These are phyloP conservation scores for Andrena minutula DNA, from an alignment of 2,888 invertebrate genomes.

Conservation along the genomic window DNA sequence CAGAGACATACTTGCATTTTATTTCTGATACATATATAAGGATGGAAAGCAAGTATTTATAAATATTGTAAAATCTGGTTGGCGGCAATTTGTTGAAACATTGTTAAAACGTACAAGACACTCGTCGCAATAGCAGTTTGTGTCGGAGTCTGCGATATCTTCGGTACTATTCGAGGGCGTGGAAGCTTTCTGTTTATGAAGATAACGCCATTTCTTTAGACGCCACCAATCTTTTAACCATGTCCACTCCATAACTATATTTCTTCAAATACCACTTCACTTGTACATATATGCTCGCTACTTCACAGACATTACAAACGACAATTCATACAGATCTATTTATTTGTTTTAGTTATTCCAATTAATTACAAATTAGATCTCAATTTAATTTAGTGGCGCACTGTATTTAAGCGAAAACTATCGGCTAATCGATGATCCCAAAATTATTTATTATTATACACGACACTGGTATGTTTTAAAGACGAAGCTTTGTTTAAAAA, in stretches of 20 bases:
- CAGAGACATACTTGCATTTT: not conserved
- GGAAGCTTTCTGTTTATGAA: constrained; percentile 67
- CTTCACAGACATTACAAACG: not conserved
- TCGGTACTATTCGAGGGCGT: constrained; percentile 79
- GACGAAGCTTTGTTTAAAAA: not conserved
- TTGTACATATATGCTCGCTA: not conserved
- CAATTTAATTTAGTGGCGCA: not conserved
- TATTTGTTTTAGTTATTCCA: not conserved
- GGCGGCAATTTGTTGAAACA: constrained; percentile 61
- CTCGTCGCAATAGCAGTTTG: constrained; percentile 92
- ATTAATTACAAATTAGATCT: not conserved
- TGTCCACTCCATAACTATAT: constrained; percentile 89
- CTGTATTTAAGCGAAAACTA: not conserved
- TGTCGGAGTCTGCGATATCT: constrained; percentile 85
- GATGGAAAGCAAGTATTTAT: constrained; percentile 11
- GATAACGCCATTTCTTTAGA: constrained; percentile 89
- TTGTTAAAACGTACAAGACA: constrained; percentile 88
- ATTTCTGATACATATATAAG: not conserved
- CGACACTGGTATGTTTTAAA: not conserved
- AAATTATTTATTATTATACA: constrained; percentile 1
- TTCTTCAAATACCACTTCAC: constrained; percentile 3
- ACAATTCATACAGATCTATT: not conserved
- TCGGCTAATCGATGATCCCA: not conserved
- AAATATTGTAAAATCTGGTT: constrained; percentile 80
- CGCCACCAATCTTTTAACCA: constrained; percentile 94